phyloP scores from a whole-genome alignment of 2,888 invertebrate genomes.

The Lasioglossum leucozonium region DNA sequence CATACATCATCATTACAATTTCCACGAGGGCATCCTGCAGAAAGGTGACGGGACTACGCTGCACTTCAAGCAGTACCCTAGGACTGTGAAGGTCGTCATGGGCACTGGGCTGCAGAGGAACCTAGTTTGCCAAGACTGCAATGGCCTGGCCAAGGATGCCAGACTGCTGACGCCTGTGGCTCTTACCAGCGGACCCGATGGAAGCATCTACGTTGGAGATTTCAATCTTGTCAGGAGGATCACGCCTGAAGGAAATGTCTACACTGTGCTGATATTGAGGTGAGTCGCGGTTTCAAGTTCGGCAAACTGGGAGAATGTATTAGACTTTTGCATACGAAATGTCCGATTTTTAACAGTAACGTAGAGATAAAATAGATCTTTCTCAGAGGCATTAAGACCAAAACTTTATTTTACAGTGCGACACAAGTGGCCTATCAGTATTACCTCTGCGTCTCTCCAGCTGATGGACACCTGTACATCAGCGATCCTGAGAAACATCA shows the following conservation, averaged over 20 bases:
- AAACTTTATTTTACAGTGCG: slow-evolving; percentile 88
- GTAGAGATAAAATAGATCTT: no score
- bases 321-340: no score
- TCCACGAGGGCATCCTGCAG: slow-evolving; percentile 98
- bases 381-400: no score
- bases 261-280: slow-evolving; percentile 95
- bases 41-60: slow-evolving; percentile 98
- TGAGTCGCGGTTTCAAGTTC: slow-evolving; percentile 80
- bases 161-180: slow-evolving; percentile 96
- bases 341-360: no score
- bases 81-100: slow-evolving; percentile 96
- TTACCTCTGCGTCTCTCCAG: slow-evolving; percentile 97
- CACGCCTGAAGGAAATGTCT: slow-evolving; percentile 95
- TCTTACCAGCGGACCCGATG: slow-evolving; percentile 97
- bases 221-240: slow-evolving; percentile 97
- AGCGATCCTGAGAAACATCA: slow-evolving; percentile 98
- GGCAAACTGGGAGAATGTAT: background rate
- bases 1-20: slow-evolving; percentile 99
- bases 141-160: slow-evolving; percentile 94
- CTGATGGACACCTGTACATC: slow-evolving; percentile 97
- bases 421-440: slow-evolving; percentile 99
- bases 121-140: slow-evolving; percentile 94
- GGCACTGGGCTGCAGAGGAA: slow-evolving; percentile 95
- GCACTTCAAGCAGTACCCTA: slow-evolving; percentile 96
- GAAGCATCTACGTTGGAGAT: slow-evolving; percentile 98